Evolutionary conservation across 2,113 vertebrate species (phyloP).

Genomic region (Peromyscus leucopus): DNA sequence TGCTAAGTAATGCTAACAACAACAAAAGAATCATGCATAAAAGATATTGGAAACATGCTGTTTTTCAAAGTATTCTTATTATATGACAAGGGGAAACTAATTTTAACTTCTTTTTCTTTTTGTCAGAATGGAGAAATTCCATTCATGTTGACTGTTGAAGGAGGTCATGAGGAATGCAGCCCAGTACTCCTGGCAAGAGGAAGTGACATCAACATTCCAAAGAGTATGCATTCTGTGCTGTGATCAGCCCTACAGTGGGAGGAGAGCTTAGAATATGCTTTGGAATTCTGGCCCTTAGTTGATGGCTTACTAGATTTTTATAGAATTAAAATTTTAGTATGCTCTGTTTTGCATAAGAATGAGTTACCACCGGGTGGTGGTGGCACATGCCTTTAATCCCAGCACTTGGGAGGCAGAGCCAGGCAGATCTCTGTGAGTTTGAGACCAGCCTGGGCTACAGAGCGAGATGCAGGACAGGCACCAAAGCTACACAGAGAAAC

Average conservation of each 20-base stretch:
- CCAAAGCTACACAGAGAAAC: too few species aligned
- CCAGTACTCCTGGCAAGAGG: constrained; percentile 89
- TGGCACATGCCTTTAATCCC: too few species aligned
- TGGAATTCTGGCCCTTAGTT: background rate
- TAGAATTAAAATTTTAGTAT: constrained; percentile 12
- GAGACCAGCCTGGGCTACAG: too few species aligned
- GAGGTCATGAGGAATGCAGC: constrained; percentile 90
- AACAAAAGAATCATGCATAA: background rate
- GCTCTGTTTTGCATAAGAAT: background rate
- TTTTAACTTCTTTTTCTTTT: constrained; percentile 61
- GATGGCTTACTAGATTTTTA: background rate
- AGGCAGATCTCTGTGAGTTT: too few species aligned
- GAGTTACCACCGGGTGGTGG: background rate
- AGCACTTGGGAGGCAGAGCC: too few species aligned
- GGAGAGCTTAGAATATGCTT: background rate
- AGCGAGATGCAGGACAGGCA: too few species aligned
- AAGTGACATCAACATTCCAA: constrained; percentile 91
- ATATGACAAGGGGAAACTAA: background rate
- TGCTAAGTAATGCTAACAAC: background rate
- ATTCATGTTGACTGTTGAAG: constrained; percentile 91
- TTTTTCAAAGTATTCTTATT: constrained; percentile 31
- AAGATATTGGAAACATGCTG: background rate
- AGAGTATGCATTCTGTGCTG: constrained; percentile 81
- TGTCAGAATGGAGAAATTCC: constrained; percentile 91
- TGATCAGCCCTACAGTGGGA: background rate